Base-by-base conservation (phyloP, 2,888 invertebrate species). In the Drosophila austrosaltans region DNA sequence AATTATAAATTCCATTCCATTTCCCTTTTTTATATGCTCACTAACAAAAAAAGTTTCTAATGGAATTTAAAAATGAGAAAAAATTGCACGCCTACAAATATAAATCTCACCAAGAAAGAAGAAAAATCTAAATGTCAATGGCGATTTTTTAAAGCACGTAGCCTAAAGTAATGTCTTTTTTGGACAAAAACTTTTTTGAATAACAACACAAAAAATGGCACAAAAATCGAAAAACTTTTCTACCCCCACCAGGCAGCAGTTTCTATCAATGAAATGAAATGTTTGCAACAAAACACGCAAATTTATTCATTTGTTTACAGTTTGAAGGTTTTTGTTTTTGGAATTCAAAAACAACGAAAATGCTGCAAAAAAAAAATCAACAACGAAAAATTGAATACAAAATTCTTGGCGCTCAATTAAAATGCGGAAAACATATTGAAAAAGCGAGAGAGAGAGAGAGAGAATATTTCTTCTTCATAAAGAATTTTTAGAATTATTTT, bases 281-380 rank as follows among this genome's bases (percentile, higher is more conserved):
- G 22, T 48, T 48, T 22, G 48, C 48, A 48, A 22, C 48, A 48
- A 30, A 30, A 25, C 25, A 48, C 10, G 16, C 39, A 60, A 72
- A 57, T 72, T 53, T 72, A 58, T 66, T 59, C 39, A 44, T 62
- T 72, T 72, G 72, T 72, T 72, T 72, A 72, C 59, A 61, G 28
- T 72, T 48, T 25, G 1, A 48, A 25, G 48, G 22, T 48, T 44
- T 16, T 39, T 32, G 6, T 60, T 60, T 40, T n/a, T n/a, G 5
- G 44, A 28, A 60, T 40, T 60, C 10, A n/a, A 57, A 57, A 57
- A 2, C 16, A 36, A 36, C 36, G 4, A 36, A 32, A 32, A 32
- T 32, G 32, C 3, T 16, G 5, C 10, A 48, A 48, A 48, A 48
- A 42, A 42, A n/a, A 16, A n/a, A 22, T 22, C 40, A 4, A 58